phyloP scores from a whole-genome alignment of 2,797 vertebrate genomes.

The Neosalanx taihuensis region DNA sequence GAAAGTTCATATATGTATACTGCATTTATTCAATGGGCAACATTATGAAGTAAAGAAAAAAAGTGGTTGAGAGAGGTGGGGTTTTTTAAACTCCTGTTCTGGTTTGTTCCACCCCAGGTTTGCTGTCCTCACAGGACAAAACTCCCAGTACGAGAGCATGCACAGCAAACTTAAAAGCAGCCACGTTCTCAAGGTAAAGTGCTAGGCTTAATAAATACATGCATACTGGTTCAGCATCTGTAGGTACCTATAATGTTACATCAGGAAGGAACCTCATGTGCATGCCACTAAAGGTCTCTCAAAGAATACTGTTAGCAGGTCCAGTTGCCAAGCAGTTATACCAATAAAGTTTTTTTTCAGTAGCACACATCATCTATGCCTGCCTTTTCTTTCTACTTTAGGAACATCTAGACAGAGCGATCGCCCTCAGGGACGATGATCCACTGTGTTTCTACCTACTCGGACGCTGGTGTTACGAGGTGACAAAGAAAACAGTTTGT shows the following conservation, averaged over 20 bases:
- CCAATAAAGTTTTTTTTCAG: not conserved
- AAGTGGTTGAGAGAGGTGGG: not conserved
- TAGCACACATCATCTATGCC: not conserved
- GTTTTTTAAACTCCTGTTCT: not conserved
- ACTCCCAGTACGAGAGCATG: slow-evolving; percentile 62
- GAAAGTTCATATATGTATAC: not conserved
- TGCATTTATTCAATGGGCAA: not conserved
- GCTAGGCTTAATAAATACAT: too few species aligned
- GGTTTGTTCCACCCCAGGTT: slow-evolving; percentile 57
- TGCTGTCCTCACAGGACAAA: slow-evolving; percentile 61
- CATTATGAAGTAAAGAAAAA: not conserved
- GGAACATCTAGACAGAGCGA: slow-evolving; percentile 72
- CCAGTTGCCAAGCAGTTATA: too few species aligned
- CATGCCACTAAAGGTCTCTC: too few species aligned
- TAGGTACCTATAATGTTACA: too few species aligned
- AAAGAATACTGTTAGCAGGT: too few species aligned
- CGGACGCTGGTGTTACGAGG: slow-evolving; percentile 77
- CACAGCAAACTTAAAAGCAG: slow-evolving; percentile 73
- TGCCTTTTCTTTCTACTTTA: slow-evolving; percentile 25
- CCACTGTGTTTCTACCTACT: slow-evolving; percentile 73
- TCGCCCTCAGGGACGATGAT: slow-evolving; percentile 67
- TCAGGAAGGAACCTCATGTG: too few species aligned
- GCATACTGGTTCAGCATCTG: too few species aligned
- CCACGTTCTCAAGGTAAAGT: slow-evolving; percentile 69
- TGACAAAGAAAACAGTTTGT: slow-evolving; percentile 33